phyloP scores from a whole-genome alignment of 2,113 vertebrate genomes.

The Ophiodon elongatus region DNA sequence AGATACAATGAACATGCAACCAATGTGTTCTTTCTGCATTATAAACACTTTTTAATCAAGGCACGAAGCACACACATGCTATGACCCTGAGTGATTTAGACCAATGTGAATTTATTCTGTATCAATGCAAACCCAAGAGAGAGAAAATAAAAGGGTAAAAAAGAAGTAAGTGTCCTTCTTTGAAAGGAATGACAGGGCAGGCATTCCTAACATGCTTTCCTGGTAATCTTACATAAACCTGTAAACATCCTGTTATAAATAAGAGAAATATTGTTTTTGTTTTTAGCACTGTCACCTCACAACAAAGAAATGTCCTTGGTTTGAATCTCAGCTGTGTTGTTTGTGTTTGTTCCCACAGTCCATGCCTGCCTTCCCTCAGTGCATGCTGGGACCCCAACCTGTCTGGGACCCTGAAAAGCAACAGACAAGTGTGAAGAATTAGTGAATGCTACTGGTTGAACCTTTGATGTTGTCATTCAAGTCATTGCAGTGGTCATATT shows the following conservation, averaged over 20 bases:
- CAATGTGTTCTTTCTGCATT: not conserved
- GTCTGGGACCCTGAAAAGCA: slow-evolving; percentile 1
- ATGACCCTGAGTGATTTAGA: not conserved
- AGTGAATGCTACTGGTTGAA: not conserved
- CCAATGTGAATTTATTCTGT: not conserved
- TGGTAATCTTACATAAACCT: slow-evolving; percentile 14
- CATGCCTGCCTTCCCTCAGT: not conserved
- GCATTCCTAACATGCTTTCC: not conserved
- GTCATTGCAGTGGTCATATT: not conserved
- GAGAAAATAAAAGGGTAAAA: too few relatives aligned
- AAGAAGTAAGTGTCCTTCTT: not conserved
- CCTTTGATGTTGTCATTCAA: slow-evolving; percentile 4
- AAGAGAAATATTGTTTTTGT: slow-evolving; percentile 1
- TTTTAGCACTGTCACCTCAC: not conserved
- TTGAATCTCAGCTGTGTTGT: slow-evolving; percentile 5
- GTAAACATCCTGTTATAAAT: slow-evolving; percentile 10
- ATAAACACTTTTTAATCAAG: not conserved
- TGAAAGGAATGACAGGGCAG: not conserved
- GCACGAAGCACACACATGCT: not conserved
- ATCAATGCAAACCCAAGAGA: slow-evolving; percentile 1
- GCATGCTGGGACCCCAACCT: not conserved
- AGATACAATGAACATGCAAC: not conserved
- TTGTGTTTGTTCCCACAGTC: not conserved
- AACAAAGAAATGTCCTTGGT: not conserved
- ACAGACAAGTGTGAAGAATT: not conserved